phyloP scores from a whole-genome alignment of 2,113 vertebrate genomes.

The Tachysurus vachellii region DNA sequence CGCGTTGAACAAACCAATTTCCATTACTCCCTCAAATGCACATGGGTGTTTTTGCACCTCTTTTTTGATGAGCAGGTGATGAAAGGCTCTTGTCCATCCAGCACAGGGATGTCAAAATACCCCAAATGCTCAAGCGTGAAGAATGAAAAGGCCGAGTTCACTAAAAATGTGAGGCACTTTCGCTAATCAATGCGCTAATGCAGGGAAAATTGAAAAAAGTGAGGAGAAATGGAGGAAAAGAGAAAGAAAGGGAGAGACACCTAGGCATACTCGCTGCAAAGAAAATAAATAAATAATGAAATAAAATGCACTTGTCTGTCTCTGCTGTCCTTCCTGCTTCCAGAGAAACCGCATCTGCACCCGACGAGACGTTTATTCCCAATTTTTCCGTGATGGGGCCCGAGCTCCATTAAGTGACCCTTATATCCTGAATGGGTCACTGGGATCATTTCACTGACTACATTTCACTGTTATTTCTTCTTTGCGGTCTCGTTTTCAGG shows the following conservation, averaged over 20 bases:
- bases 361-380: conserved; percentile 20
- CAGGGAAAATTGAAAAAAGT: conserved; percentile 12
- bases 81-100: background rate
- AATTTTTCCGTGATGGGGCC: conserved; percentile 53
- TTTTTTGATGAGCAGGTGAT: background rate
- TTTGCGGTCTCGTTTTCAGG: conserved; percentile 51
- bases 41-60: conserved; percentile 9
- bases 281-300: background rate
- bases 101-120: conserved; percentile 1
- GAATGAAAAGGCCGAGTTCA: conserved; percentile 5
- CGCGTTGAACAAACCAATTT: conserved; percentile 16
- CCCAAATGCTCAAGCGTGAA: conserved; percentile 6
- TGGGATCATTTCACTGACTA: conserved; percentile 57
- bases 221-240: background rate
- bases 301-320: background rate
- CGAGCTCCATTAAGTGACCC: conserved; percentile 67
- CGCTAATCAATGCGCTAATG: conserved; percentile 27
- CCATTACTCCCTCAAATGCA: conserved; percentile 6
- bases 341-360: background rate
- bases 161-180: background rate
- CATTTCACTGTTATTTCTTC: background rate
- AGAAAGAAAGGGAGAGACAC: conserved; percentile 1
- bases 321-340: background rate
- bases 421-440: conserved; percentile 58
- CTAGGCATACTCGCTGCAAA: background rate